Evolutionary conservation across 2,888 invertebrate genomes (phyloP).

Genomic region (Amiota communis): DNA sequence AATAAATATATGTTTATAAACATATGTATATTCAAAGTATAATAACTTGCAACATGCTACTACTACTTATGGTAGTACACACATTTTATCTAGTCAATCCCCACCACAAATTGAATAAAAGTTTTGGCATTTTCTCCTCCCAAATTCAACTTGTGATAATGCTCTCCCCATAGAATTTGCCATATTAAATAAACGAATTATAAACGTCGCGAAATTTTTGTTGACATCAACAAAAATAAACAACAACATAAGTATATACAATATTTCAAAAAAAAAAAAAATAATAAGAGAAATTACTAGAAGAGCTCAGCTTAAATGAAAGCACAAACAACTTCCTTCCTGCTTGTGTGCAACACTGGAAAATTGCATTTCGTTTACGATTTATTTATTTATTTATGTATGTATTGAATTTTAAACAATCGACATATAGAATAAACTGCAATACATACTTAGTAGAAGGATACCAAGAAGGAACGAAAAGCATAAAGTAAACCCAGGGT

Average conservation of each 20-base stretch:
- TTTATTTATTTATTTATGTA: background rate
- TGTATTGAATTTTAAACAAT: background rate
- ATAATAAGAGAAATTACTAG: background rate
- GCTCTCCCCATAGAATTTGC: background rate
- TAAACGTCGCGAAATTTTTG: background rate
- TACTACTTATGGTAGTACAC: background rate
- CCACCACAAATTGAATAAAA: no score
- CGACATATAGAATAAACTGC: no score
- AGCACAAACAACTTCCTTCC: background rate
- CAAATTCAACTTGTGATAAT: no score
- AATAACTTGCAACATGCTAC: background rate
- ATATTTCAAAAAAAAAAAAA: background rate
- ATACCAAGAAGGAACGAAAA: background rate
- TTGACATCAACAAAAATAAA: background rate
- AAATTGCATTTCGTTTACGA: slow-evolving; percentile 1
- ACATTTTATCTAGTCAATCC: background rate
- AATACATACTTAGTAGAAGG: no score
- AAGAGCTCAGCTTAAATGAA: background rate
- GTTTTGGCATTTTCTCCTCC: no score
- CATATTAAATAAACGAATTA: background rate
- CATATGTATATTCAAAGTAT: no score
- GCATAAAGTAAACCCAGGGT: background rate
- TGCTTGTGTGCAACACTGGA: background rate
- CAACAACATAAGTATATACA: background rate
- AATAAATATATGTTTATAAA: no score